phyloP scores from a whole-genome alignment of 2,797 vertebrate species.

The Menidia menidia region DNA sequence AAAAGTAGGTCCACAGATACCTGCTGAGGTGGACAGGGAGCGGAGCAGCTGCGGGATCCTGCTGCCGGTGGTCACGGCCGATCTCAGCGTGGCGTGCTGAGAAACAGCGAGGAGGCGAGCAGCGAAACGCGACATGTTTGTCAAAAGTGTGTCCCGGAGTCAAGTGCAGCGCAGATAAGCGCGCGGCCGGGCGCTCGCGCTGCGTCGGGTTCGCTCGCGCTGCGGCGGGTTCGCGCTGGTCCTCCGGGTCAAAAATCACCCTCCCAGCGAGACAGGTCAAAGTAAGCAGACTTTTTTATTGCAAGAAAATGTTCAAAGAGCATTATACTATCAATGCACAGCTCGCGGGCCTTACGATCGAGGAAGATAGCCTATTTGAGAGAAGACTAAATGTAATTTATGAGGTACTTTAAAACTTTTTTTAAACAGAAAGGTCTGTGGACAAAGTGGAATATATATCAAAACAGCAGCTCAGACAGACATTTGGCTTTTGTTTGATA shows the following conservation, averaged over 20 bases:
- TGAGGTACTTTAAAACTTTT: neutral
- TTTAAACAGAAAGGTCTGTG: neutral
- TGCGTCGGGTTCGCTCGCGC: slow-evolving; percentile 24
- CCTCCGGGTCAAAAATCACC: slow-evolving; percentile 56
- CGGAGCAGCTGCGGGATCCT: slow-evolving; percentile 53
- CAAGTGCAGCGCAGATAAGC: slow-evolving; percentile 37
- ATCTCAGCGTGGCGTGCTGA: slow-evolving; percentile 39
- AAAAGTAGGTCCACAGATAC: slow-evolving; percentile 48
- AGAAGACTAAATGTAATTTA: neutral
- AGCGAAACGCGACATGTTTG: slow-evolving; percentile 78
- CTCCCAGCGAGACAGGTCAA: slow-evolving; percentile 54
- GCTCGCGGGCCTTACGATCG: neutral
- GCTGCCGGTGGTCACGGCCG: slow-evolving; percentile 39
- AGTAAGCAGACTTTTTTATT: slow-evolving; percentile 46
- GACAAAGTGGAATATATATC: neutral
- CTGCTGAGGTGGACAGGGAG: slow-evolving; percentile 65
- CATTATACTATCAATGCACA: neutral
- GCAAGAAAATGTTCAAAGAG: slow-evolving; percentile 33
- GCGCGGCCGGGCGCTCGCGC: slow-evolving; percentile 17
- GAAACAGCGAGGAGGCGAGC: slow-evolving; percentile 60
- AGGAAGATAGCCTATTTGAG: neutral
- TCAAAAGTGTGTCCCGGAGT: slow-evolving; percentile 33
- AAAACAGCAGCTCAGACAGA: too few relatives aligned
- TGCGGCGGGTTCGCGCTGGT: slow-evolving; percentile 40
- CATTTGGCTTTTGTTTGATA: too few relatives aligned